Evolutionary conservation across 2,888 invertebrate species (phyloP).

Genomic region (Drosophila ustulata): DNA sequence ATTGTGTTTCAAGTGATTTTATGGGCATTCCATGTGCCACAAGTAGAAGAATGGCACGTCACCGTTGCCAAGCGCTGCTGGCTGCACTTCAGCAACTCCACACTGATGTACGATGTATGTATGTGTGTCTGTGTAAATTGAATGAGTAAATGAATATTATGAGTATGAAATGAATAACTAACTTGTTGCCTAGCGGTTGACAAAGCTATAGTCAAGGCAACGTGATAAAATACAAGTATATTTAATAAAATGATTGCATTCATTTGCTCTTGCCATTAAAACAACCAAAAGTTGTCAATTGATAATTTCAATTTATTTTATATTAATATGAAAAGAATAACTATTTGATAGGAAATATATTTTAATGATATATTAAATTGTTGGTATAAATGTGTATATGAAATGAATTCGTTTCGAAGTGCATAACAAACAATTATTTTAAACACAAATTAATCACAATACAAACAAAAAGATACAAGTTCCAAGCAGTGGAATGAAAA

Average conservation of each 20-base stretch:
- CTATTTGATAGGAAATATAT: too few species aligned
- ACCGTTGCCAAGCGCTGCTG: slow-evolving; percentile 19
- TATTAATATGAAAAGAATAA: neutral
- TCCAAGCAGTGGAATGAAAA: neutral
- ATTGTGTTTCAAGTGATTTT: slow-evolving; percentile 70
- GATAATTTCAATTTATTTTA: too few species aligned
- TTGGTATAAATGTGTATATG: too few species aligned
- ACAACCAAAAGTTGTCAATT: too few species aligned
- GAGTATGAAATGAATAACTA: slow-evolving; percentile 19
- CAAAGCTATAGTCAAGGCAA: slow-evolving; percentile 6
- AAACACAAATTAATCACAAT: too few species aligned
- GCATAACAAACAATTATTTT: too few species aligned
- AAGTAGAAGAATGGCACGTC: slow-evolving; percentile 28
- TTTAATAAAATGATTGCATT: neutral
- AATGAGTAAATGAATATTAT: slow-evolving; percentile 30
- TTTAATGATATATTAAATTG: too few species aligned
- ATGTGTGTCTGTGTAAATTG: slow-evolving; percentile 8
- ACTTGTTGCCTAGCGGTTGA: slow-evolving; percentile 7
- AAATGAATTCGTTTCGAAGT: too few species aligned
- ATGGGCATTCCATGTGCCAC: slow-evolving; percentile 47
- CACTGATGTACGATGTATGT: neutral
- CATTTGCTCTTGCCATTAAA: neutral
- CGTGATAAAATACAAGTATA: neutral
- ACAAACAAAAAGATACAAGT: neutral
- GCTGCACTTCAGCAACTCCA: slow-evolving; percentile 9